These are phyloP conservation scores for Megalops cyprinoides DNA, from an alignment of 2,797 vertebrate genomes.

Conservation along the genomic window DNA sequence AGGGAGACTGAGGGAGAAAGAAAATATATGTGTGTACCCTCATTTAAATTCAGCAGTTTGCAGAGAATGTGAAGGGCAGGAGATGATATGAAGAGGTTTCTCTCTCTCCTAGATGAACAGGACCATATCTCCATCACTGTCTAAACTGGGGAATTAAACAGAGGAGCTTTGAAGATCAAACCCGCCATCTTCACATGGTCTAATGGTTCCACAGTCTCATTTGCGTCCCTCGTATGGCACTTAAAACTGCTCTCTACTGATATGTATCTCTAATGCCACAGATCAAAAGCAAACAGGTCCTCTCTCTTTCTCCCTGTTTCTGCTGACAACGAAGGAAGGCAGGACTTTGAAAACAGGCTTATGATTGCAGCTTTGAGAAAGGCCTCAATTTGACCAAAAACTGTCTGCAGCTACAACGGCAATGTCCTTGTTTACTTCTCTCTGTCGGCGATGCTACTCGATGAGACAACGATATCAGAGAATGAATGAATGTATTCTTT, in stretches of 20 bases:
- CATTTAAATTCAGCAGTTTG: neutral
- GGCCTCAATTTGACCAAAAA: neutral
- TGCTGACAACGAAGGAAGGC: neutral
- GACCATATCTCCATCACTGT: neutral
- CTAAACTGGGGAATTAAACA: neutral
- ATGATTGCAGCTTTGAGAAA: neutral
- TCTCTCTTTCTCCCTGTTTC: neutral
- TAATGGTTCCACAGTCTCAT: neutral
- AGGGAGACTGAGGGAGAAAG: neutral
- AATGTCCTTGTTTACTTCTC: neutral
- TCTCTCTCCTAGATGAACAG: neutral
- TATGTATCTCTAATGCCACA: neutral
- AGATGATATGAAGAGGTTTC: neutral
- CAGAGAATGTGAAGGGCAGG: neutral
- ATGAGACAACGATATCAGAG: too few relatives aligned
- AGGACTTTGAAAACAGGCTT: neutral
- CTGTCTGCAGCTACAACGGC: neutral
- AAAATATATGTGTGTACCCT: neutral
- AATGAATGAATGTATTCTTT: too few relatives aligned
- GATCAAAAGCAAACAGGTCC: conserved; percentile 1
- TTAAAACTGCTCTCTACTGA: neutral
- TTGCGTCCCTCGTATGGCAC: neutral
- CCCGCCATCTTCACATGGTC: neutral
- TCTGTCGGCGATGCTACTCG: too few relatives aligned
- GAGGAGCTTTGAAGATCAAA: neutral